Conservation (phyloP, 2,113 vertebrate species). For the Salvator merianae region DNA sequence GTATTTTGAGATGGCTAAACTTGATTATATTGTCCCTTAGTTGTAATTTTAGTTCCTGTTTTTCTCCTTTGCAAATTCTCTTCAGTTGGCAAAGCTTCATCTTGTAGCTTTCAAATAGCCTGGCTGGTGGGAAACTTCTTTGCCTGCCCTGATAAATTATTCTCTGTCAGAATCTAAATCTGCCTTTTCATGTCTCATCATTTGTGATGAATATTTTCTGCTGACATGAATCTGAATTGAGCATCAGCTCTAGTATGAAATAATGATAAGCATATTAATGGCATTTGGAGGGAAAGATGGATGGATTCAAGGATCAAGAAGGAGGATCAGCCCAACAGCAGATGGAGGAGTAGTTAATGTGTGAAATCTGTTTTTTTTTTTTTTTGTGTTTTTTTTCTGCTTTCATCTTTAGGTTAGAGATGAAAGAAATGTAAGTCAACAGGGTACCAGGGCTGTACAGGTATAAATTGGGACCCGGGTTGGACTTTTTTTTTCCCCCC, state of each 20-base stretch:
- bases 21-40: neutral
- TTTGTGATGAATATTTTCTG: conserved; percentile 73
- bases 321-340: conserved; percentile 50
- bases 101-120: conserved; percentile 52
- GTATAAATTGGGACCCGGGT: too few relatives aligned
- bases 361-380: neutral
- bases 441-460: neutral
- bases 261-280: conserved; percentile 66
- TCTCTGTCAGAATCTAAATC: conserved; percentile 71
- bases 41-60: neutral
- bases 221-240: conserved; percentile 62
- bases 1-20: neutral
- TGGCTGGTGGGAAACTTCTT: conserved; percentile 55
- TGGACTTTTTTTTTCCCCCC: too few relatives aligned
- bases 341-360: conserved; percentile 54
- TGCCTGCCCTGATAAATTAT: conserved; percentile 70
- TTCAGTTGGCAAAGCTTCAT: conserved; percentile 46
- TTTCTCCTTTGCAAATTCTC: conserved; percentile 10
- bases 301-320: conserved; percentile 60
- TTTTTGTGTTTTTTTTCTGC: too few relatives aligned
- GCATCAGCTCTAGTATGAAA: conserved; percentile 65
- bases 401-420: neutral
- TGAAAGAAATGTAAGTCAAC: neutral
- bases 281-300: conserved; percentile 55
- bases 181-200: conserved; percentile 69